Evolutionary conservation across 2,888 invertebrate species (phyloP).

Genomic region (Netelia inedita): DNA sequence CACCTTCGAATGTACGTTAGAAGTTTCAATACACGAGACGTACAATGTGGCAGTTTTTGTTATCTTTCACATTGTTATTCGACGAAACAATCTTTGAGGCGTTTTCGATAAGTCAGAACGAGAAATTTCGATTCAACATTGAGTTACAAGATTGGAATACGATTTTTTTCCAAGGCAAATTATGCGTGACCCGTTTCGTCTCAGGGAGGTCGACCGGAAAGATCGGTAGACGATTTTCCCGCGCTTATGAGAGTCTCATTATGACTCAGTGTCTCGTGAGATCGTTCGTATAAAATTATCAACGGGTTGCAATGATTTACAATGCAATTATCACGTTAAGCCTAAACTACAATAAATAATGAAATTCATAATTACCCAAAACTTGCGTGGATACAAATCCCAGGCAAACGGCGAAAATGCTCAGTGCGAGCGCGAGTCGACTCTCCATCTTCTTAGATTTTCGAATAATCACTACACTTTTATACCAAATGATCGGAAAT

Average conservation of each 20-base stretch:
- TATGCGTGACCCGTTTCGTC: not conserved
- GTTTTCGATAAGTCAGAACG: not conserved
- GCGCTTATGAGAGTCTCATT: not conserved
- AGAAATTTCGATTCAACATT: not conserved
- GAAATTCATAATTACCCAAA: constrained; percentile 40
- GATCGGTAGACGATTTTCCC: not conserved
- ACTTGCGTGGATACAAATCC: constrained; percentile 22
- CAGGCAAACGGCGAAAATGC: constrained; percentile 2
- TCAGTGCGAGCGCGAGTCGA: constrained; percentile 14
- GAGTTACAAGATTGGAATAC: not conserved
- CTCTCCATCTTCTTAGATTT: constrained; percentile 35
- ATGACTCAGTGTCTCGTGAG: not conserved
- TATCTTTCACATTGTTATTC: constrained; percentile 1
- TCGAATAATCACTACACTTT: not conserved
- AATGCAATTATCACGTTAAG: too few relatives aligned
- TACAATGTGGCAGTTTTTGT: constrained; percentile 10
- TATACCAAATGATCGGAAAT: not conserved
- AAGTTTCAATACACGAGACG: constrained; percentile 30
- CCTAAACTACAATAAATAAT: too few relatives aligned
- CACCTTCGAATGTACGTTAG: constrained; percentile 23
- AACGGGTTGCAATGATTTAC: not conserved
- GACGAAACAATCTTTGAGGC: not conserved
- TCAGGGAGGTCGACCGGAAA: not conserved
- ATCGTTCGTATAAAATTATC: not conserved
- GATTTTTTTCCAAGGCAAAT: too few relatives aligned